Evolutionary conservation across 2,888 invertebrate genomes (phyloP).

Genomic region (Aspidiotus destructor): DNA sequence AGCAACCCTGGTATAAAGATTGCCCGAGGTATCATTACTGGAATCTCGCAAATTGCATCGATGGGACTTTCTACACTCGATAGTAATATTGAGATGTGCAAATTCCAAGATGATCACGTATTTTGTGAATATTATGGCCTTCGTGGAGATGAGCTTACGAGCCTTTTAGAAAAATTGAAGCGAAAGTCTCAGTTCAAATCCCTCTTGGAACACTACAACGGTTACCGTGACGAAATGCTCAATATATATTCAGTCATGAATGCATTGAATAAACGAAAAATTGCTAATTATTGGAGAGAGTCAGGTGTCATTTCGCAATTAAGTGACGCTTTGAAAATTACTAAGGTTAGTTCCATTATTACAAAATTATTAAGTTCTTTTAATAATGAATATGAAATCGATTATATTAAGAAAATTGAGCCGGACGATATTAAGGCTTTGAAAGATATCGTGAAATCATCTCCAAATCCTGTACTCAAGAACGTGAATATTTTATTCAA

Average conservation of each 20-base stretch:
- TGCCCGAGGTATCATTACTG: not conserved
- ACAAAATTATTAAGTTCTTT: not conserved
- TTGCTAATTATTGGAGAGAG: conserved; percentile 4
- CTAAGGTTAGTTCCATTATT: not conserved
- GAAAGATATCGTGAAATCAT: not conserved
- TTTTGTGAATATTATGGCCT: not conserved
- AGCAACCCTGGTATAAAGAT: too few species aligned
- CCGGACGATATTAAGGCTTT: not conserved
- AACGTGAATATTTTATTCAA: not conserved
- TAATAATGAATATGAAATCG: not conserved
- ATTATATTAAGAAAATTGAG: conserved; percentile 2
- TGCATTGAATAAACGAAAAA: not conserved
- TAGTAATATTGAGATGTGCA: not conserved
- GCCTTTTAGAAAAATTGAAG: not conserved
- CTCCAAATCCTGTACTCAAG: too few species aligned
- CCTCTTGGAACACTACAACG: not conserved
- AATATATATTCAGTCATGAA: not conserved
- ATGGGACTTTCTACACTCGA: not conserved
- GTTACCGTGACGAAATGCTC: not conserved
- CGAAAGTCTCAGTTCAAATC: not conserved
- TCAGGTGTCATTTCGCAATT: not conserved
- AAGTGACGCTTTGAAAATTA: not conserved
- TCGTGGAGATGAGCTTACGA: not conserved
- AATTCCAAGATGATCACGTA: not conserved
- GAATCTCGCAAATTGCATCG: not conserved